These are phyloP conservation scores for Drosophila cardini DNA, from an alignment of 1,140 invertebrate species.

Conservation along the genomic window DNA sequence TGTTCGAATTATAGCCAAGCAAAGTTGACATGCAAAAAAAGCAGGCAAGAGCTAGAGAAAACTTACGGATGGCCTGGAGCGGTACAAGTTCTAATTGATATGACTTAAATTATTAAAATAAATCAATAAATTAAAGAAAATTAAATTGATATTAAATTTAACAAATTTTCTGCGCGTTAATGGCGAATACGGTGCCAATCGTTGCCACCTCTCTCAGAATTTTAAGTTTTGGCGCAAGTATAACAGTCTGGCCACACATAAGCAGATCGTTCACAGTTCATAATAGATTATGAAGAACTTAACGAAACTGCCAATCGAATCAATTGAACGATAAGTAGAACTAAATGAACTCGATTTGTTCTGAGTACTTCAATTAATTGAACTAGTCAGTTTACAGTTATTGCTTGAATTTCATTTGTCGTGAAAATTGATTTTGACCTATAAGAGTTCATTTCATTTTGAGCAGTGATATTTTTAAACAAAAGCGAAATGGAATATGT, in stretches of 20 bases:
- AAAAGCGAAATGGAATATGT: conserved; percentile 28
- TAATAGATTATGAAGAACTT: neutral
- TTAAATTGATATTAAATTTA: too few relatives aligned
- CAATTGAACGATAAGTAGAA: neutral
- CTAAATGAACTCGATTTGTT: neutral
- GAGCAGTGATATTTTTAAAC: conserved; percentile 15
- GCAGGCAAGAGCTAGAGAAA: neutral
- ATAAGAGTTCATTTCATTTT: neutral
- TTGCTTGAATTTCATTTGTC: neutral
- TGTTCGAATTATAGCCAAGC: conserved; percentile 33
- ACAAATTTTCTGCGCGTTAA: too few relatives aligned
- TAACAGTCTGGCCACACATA: neutral
- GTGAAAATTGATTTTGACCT: conserved; percentile 9
- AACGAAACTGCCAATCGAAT: neutral
- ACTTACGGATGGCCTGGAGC: too few relatives aligned
- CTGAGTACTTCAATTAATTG: neutral
- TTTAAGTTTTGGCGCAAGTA: neutral
- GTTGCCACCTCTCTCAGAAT: neutral
- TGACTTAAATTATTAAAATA: too few relatives aligned
- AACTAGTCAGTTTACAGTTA: neutral
- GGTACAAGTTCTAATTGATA: too few relatives aligned
- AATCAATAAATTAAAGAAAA: too few relatives aligned
- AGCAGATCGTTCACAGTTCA: neutral
- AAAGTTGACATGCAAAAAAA: conserved; percentile 39
- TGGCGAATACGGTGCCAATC: neutral